A percentile compares a stretch with the other conserved stretches of the same genome.
phyloP scores from a whole-genome alignment of 1,140 invertebrate species.

The Zaprionus africanus region DNA sequence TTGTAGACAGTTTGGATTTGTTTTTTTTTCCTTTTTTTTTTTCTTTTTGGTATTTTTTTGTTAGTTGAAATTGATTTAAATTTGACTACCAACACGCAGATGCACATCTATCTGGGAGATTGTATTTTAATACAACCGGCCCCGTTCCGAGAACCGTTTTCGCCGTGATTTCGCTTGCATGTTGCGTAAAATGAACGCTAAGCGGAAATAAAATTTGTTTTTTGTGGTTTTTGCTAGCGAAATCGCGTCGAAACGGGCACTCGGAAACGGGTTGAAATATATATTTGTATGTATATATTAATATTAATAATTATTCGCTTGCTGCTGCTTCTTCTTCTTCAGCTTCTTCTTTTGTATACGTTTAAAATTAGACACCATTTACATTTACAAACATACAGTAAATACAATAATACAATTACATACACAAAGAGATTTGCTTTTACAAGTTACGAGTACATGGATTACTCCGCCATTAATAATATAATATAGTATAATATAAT shows the following conservation, averaged over 20 bases:
- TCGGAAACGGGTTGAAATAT: slow-evolving; percentile 8
- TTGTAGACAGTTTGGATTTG: slow-evolving; percentile 6
- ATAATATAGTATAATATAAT: not conserved
- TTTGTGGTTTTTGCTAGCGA: not conserved
- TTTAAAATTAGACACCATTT: slow-evolving; percentile 75
- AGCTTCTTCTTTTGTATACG: slow-evolving; percentile 24
- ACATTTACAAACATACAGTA: slow-evolving; percentile 60
- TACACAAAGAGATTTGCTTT: slow-evolving; percentile 52
- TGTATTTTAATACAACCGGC: slow-evolving; percentile 35
- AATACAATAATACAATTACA: slow-evolving; percentile 65
- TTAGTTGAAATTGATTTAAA: slow-evolving; percentile 47
- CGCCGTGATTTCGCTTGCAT: not conserved
- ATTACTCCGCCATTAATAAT: slow-evolving; percentile 2
- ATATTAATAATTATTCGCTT: slow-evolving; percentile 32
- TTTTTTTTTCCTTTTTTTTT: not conserved
- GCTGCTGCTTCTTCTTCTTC: slow-evolving; percentile 13
- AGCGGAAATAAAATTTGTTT: not conserved
- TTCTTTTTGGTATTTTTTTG: slow-evolving; percentile 18
- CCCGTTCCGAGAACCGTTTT: not conserved
- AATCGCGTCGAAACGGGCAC: not conserved
- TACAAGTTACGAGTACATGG: slow-evolving; percentile 1
- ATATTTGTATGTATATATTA: slow-evolving; percentile 36
- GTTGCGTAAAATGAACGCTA: not conserved
- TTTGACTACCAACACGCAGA: slow-evolving; percentile 51
- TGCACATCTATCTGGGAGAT: slow-evolving; percentile 41